Evolutionary conservation across 37 sponge, comb jelly and placozoan genomes (phyloP).

Genomic region (Mnemiopsis leidyi): DNA sequence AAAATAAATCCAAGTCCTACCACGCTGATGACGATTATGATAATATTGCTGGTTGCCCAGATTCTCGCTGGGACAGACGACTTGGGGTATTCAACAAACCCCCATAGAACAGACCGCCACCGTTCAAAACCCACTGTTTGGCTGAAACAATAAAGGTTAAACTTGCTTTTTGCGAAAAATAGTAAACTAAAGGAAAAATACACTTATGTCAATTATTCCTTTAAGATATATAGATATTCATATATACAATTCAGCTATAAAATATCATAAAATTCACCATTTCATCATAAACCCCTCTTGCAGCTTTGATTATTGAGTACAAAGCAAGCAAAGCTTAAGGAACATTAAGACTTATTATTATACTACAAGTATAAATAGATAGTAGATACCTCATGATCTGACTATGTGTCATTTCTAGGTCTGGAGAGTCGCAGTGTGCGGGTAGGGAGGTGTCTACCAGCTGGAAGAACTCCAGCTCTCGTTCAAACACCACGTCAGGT

Average conservation of each 20-base stretch:
- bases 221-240: no score
- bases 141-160: no score
- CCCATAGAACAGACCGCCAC: slow-evolving; percentile 24
- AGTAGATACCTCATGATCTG: neutral
- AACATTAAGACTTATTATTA: no score
- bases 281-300: neutral
- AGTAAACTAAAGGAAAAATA: no score
- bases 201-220: no score
- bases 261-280: no score
- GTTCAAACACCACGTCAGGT: neutral
- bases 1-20: neutral
- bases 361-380: no score
- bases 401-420: neutral
- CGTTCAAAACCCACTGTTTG: neutral
- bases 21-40: slow-evolving; percentile 28
- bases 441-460: neutral
- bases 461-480: slow-evolving; percentile 35
- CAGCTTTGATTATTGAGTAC: no score
- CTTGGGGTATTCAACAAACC: slow-evolving; percentile 28
- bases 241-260: no score
- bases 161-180: no score
- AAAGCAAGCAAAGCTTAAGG: no score
- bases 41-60: neutral
- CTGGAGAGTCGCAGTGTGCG: neutral
- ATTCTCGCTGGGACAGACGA: slow-evolving; percentile 8